Evolutionary conservation across 2,888 invertebrate species (phyloP).

Genomic region (Lithosia quadra): DNA sequence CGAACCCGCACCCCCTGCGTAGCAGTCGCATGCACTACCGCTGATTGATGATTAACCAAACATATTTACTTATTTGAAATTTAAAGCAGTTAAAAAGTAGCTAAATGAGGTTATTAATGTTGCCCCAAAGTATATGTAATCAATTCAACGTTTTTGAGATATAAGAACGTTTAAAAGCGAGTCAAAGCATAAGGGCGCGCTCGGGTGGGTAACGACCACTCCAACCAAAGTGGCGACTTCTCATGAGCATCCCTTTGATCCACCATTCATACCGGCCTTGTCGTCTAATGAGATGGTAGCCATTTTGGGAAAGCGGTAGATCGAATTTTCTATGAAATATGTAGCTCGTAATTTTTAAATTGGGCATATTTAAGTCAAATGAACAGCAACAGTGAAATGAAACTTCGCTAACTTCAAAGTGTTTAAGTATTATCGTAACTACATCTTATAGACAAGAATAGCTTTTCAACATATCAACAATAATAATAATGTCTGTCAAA

Average conservation of each 20-base stretch:
- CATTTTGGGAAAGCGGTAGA: conserved; percentile 56
- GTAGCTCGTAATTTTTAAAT: background rate
- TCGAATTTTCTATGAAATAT: conserved; percentile 8
- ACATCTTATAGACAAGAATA: too few relatives aligned
- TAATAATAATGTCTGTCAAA: too few relatives aligned
- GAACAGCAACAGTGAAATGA: background rate
- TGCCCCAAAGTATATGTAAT: conserved; percentile 35
- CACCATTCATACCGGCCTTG: conserved; percentile 67
- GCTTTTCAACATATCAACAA: too few relatives aligned
- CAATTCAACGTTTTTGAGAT: conserved; percentile 61
- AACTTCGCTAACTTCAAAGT: background rate
- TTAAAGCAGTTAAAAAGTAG: background rate
- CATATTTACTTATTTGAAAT: background rate
- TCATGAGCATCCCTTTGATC: conserved; percentile 80
- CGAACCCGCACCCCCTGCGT: too few relatives aligned
- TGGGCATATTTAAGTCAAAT: background rate
- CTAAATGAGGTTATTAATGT: conserved; percentile 39
- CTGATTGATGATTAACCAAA: background rate
- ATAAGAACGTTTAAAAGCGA: conserved; percentile 64
- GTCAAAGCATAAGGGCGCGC: conserved; percentile 65
- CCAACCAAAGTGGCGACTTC: conserved; percentile 68
- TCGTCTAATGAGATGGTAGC: conserved; percentile 70
- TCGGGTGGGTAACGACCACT: conserved; percentile 72
- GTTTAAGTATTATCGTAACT: too few relatives aligned
- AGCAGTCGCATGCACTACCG: too few relatives aligned